Evolutionary conservation across 2,888 invertebrate species (phyloP), one percentile per base, ranked within the genome.

Genomic region (Dimorphilus gyrociliatus): DNA sequence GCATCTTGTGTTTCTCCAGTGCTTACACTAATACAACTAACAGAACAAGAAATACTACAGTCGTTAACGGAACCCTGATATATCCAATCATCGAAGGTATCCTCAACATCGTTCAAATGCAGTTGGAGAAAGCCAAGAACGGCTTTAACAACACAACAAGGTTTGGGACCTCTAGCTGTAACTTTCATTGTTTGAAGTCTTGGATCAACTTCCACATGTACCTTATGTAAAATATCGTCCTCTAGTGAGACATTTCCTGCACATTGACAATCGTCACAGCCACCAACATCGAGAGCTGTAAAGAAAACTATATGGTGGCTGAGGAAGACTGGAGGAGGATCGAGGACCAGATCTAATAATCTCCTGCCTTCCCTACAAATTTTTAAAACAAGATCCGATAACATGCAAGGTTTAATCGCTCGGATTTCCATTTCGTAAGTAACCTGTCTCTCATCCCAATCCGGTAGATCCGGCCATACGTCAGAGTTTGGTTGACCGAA

Each of bases 381-480:
- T 13, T 36, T 28, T 18, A 40, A 25, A 15, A 44, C 30, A 15
- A 45, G 32, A n/a, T 41, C 43, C 10, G 34, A 35, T 36, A 45
- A 45, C 35, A 42, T 25, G 19, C 37, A 30, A 7, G 43, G 38
- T 27, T 39, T 40, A n/a, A 38, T 27, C 2, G 32, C 19, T 16
- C 42, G 34, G 13, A 45, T 25, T 3, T 25, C 23, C 25, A 42
- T 44, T 29, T 45, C 43, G 29, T 42, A 44, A 12, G 45, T 44
- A n/a, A 45, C 39, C 34, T 45, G 45, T 24, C 41, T 45, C 34
- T 45, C 45, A 30, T 44, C 45, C 45, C 45, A 45, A 30, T 45
- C 45, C 1, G 45, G 45, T 13, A 44, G 33, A 32, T 44, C 43
- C 14, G 45, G 42, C 45, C 45, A 45, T 6, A 45, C 40, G 29